Evolutionary conservation across 2,888 invertebrate species (phyloP), one percentile per base, ranked within the genome.

Genomic region (Cerceris ruficornis): DNA sequence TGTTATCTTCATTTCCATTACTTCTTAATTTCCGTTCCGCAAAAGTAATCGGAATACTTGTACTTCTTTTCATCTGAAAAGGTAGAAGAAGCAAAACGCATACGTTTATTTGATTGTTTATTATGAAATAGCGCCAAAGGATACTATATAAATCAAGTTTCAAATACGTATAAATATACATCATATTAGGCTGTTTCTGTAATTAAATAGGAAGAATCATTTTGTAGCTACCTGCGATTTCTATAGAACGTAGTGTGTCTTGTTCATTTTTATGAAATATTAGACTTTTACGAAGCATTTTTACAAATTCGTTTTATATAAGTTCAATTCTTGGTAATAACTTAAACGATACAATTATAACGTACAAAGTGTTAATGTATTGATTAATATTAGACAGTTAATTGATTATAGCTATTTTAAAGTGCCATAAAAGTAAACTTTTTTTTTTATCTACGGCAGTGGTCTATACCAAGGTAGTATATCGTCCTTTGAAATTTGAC

Each of bases 1-100:
- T 50, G 50, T 82, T 82, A 82, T 82, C 83, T 69, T 9, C n/a
- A 14, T 6, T 69, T 64, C n/a, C n/a, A 65, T 60, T 49, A 43
- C 49, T 61, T 42, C 65, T 8, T n/a, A 70, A 28, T 52, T 65
- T 55, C 13, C 11, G 11, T n/a, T n/a, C n/a, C n/a, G n/a, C n/a
- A n/a, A n/a, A 42, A 42, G 15, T 1, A 17, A 42, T 9, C 7
- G 42, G 52, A 28, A 39, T 13, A 50, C 13, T 13, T 11, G 50
- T 50, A 46, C 8, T 4, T 6, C 5, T 46, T 11, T 46, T 11
- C 46, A 11, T 46, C 5, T n/a, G 9, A 50, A 17, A 15, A 7
- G 9, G 28, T 17, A 55, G 11, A 49, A 62, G 49, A 46, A 66
- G 59, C n/a, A 13, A 61, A 57, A 60, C 15, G n/a, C 39, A 58